These are phyloP conservation scores for Halcyon leucocephala DNA, from an alignment of 2,797 vertebrate species.

Conservation along the genomic window DNA sequence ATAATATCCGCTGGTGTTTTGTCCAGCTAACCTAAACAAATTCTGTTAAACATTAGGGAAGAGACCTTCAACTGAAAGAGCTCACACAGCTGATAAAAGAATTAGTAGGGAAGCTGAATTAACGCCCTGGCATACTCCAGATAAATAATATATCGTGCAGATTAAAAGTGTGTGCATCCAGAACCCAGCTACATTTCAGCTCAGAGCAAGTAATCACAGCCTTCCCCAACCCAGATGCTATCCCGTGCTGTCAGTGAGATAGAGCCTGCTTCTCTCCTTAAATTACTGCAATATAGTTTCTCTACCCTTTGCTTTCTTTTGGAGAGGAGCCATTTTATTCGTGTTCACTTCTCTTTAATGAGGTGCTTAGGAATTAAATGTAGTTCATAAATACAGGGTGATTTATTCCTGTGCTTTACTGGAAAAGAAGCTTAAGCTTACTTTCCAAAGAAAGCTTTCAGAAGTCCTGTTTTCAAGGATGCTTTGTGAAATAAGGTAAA, in stretches of 20 bases:
- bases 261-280: slow-evolving; percentile 28
- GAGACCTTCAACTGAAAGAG: not conserved
- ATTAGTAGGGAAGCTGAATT: slow-evolving; percentile 38
- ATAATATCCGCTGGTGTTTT: not conserved
- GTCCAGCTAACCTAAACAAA: not conserved
- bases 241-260: not conserved
- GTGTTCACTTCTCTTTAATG: slow-evolving; percentile 38
- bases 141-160: not conserved
- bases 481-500: slow-evolving; percentile 25
- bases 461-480: slow-evolving; percentile 4
- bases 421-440: slow-evolving; percentile 44
- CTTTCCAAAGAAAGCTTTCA: slow-evolving; percentile 1
- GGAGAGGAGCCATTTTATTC: slow-evolving; percentile 56
- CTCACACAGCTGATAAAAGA: slow-evolving; percentile 14
- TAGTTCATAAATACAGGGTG: slow-evolving; percentile 56
- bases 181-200: slow-evolving; percentile 31
- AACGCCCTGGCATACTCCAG: not conserved
- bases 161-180: slow-evolving; percentile 19
- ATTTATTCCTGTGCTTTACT: slow-evolving; percentile 52
- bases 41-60: not conserved
- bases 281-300: slow-evolving; percentile 31
- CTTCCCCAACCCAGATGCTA: slow-evolving; percentile 5
- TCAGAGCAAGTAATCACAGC: slow-evolving; percentile 19
- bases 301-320: slow-evolving; percentile 50
- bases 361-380: slow-evolving; percentile 65